These are phyloP conservation scores for Carduelis carduelis DNA, from an alignment of 2,797 vertebrate genomes.

Conservation along the genomic window DNA sequence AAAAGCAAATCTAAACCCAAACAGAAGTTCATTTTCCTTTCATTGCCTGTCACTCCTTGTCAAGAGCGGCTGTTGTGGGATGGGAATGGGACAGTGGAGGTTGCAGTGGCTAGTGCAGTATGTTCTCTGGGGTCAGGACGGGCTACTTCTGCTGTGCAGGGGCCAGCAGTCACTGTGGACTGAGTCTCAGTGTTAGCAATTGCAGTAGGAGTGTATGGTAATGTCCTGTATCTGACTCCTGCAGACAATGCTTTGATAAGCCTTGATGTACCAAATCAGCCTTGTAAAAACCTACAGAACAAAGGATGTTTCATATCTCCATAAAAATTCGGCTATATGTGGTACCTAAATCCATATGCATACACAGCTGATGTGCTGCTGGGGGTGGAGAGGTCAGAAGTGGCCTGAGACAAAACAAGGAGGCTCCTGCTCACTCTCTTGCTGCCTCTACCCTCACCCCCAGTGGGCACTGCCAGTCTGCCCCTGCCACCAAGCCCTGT, in stretches of 20 bases:
- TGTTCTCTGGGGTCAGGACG: not conserved
- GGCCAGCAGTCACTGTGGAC: not conserved
- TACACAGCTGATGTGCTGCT: not conserved
- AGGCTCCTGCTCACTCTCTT: not conserved
- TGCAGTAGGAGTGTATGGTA: not conserved
- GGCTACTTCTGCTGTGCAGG: not conserved
- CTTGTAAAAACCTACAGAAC: slow-evolving; percentile 6
- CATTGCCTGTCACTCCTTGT: not conserved
- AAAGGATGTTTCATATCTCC: not conserved
- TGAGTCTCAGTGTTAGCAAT: not conserved
- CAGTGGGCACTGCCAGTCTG: not conserved
- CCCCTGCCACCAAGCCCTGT: not conserved
- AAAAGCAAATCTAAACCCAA: not conserved
- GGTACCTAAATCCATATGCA: not conserved
- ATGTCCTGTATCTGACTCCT: not conserved
- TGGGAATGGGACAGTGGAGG: accelerated
- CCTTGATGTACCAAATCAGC: not conserved
- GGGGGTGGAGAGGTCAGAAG: not conserved
- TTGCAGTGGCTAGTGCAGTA: not conserved
- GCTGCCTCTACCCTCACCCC: not conserved
- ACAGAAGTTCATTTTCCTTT: not conserved
- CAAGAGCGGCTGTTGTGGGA: not conserved
- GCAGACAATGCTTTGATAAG: slow-evolving; percentile 7
- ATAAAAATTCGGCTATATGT: slow-evolving; percentile 5
- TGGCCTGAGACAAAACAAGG: not conserved